These are phyloP conservation scores for Zaprionus davidi DNA, from an alignment of 1,140 invertebrate genomes.

Conservation along the genomic window DNA sequence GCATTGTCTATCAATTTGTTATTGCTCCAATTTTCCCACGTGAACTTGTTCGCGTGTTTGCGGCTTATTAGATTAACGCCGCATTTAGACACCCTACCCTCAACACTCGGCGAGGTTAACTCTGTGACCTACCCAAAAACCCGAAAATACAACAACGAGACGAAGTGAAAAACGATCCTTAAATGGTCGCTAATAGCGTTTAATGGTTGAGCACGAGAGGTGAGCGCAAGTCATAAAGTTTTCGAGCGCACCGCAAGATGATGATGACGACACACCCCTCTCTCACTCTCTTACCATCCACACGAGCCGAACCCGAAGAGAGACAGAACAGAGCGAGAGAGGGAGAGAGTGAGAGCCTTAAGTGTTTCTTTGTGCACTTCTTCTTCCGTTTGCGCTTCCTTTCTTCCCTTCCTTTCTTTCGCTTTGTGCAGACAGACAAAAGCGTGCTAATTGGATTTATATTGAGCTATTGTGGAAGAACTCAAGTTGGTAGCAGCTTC, in stretches of 20 bases:
- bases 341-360: constrained; percentile 47
- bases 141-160: constrained; percentile 21
- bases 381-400: constrained; percentile 37
- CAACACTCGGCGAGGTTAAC: constrained; percentile 25
- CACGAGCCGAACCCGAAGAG: constrained; percentile 14
- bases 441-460: constrained; percentile 81
- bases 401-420: constrained; percentile 44
- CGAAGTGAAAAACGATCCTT: constrained; percentile 62
- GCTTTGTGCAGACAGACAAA: constrained; percentile 55
- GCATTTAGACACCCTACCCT: constrained; percentile 58
- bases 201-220: constrained; percentile 75
- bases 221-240: constrained; percentile 79
- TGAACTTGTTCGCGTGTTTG: constrained; percentile 79
- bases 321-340: not conserved
- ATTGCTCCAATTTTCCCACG: constrained; percentile 79
- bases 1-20: constrained; percentile 46
- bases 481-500: constrained; percentile 49
- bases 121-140: constrained; percentile 49
- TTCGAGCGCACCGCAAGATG: constrained; percentile 24
- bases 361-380: constrained; percentile 59
- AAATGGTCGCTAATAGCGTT: constrained; percentile 80
- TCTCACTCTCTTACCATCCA: not conserved
- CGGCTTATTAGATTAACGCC: constrained; percentile 76
- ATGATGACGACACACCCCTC: constrained; percentile 56
- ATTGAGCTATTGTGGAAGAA: constrained; percentile 50